Evolutionary conservation across 2,797 vertebrate genomes (phyloP), one percentile per base, ranked within the genome.

Genomic region (Malurus splendens): DNA sequence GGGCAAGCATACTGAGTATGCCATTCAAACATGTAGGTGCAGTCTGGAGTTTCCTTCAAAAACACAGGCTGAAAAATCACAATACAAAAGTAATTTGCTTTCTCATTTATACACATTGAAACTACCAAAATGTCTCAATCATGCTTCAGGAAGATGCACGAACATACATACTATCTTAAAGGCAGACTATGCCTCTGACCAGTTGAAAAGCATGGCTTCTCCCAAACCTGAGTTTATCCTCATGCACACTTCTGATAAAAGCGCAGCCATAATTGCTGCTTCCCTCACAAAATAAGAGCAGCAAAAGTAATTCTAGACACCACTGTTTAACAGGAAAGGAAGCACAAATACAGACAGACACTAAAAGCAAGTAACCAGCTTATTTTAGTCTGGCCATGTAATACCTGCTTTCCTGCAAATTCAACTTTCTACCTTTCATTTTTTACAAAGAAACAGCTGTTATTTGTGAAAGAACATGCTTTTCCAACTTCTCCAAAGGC

Each of bases 1-100:
- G 98, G 84, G 55, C 99, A 99, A 92, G 98, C 99, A 59, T 98
- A 95, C 19, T 97, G 96, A 0, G 98, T 99, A 44, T 97, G 97
- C 99, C 98, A 99, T 89, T 96, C 98, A 84, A 99, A 99, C 96
- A 99, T 54, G 94, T 99, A 99, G 52, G 98, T 98, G 60, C 99
- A 99, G 24, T 99, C 99, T 6, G 98, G 92, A 7, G 98, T 99
- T 97, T 99, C 99, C 64, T 95, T 98, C 77, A 99, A 96, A 73
- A 99, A 99, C 39, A 98, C 95, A 28, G 99, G 98, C 84, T 92
- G 89, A 47, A 98, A 98, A 95, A 61, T 79, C 5, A 82, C 36
- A 74, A 85, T 5, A 82, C 7, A 68, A 32, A 41, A 78, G 64
- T 24, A 27, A 36, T 4, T 24, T 28, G 32, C 28, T 57, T 56